A percentile compares a stretch with the other conserved stretches of the same genome.
Evolutionary conservation across 2,888 invertebrate genomes (phyloP).

Genomic region (Diplazon laetatorius): DNA sequence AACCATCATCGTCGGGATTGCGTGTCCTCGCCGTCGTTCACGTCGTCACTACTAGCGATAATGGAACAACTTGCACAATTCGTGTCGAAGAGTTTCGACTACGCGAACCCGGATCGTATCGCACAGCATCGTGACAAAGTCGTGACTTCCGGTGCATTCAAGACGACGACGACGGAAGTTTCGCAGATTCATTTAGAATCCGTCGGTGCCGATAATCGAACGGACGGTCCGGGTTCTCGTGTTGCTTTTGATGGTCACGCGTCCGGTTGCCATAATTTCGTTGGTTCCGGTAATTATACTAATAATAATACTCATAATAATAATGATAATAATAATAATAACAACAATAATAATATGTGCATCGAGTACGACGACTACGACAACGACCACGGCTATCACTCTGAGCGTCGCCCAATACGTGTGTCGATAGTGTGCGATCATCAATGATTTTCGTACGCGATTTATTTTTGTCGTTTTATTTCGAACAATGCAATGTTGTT

Average conservation of each 20-base stretch:
- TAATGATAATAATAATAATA: slow-evolving; percentile 53
- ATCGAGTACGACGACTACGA: slow-evolving; percentile 52
- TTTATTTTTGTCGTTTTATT: not conserved
- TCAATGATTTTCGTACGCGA: slow-evolving; percentile 70
- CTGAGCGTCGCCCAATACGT: slow-evolving; percentile 77
- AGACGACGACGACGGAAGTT: slow-evolving; percentile 51
- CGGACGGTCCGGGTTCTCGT: not conserved
- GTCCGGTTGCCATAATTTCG: slow-evolving; percentile 14
- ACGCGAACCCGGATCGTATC: slow-evolving; percentile 63
- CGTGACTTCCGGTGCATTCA: slow-evolving; percentile 49
- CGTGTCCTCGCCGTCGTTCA: slow-evolving; percentile 65
- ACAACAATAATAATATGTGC: slow-evolving; percentile 61
- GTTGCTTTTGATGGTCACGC: not conserved
- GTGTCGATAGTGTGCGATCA: slow-evolving; percentile 62
- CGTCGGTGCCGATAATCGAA: slow-evolving; percentile 7
- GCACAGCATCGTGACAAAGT: slow-evolving; percentile 48
- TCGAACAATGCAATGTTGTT: too few species aligned
- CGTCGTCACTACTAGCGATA: slow-evolving; percentile 61
- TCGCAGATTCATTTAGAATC: too few species aligned
- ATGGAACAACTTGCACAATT: slow-evolving; percentile 97
- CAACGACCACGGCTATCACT: slow-evolving; percentile 72
- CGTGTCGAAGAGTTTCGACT: slow-evolving; percentile 93
- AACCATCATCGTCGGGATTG: slow-evolving; percentile 51
- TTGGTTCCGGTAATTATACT: slow-evolving; percentile 58
- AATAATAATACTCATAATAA: slow-evolving; percentile 62